Evolutionary conservation across 2,888 invertebrate species (phyloP), one percentile per base, ranked within the genome.

Genomic region (Aleiodes alternator): DNA sequence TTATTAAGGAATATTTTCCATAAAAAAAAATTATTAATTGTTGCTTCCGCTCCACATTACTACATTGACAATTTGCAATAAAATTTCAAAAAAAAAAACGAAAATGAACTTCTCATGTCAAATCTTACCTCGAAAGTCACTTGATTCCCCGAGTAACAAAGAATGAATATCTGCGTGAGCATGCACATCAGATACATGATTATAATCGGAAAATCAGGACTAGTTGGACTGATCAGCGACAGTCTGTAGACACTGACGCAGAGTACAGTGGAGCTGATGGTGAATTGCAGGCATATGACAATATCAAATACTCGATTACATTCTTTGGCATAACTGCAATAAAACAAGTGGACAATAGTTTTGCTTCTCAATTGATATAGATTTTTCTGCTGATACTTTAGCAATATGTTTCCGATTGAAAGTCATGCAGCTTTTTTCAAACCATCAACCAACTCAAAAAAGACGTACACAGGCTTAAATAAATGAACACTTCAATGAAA

Each of bases 161-260:
- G 48, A 4, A 48, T n/a, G n/a, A 66, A 73, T 16, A 73, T 66
- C 38, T 72, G 55, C 9, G 55, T 23, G 9, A 43, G 16, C 43
- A 61, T 64, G n/a, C 31, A 53, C 38, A 64, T 1, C 9, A 61
- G n/a, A 11, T 31, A 56, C 43, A 70, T 23, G 0, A 70, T 57
- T 7, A 48, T 48, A 5, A 57, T 8, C 6, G 48, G n/a, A 68
- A 68, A 73, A 11, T 31, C 23, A 4, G 57, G 57, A 34, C 31
- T 23, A 4, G 31, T 23, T 6, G 59, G 5, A 12, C 50, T 34
- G 6, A 50, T 57, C 16, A 51, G n/a, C 0, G 69, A 38, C n/a
- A 73, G 11, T 34, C 43, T 50, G 14, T 68, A 73, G 29, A 73
- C 68, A 16, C 68, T 56, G 48, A 57, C 50, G 16, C 73, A 73